These are phyloP conservation scores for Cynocephalus volans DNA, from an alignment of 2,113 vertebrate genomes.

Conservation along the genomic window DNA sequence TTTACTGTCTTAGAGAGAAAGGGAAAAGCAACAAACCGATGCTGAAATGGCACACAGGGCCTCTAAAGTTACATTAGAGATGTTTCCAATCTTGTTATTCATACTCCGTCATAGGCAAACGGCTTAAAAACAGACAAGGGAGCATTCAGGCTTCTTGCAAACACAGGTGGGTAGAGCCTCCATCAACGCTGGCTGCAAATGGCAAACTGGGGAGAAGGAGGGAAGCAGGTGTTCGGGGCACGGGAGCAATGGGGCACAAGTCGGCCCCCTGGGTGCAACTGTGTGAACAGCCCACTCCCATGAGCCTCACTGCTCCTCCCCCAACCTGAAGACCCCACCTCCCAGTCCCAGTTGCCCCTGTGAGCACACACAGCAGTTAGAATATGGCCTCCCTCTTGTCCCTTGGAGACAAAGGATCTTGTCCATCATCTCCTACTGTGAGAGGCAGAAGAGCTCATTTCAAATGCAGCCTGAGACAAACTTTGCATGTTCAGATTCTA, in stretches of 20 bases:
- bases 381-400: background rate
- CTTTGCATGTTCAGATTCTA: background rate
- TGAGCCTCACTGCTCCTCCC: rapidly evolving
- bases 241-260: rapidly evolving
- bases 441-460: background rate
- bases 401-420: background rate
- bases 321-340: background rate
- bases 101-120: conserved; percentile 67
- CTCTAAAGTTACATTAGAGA: conserved; percentile 67
- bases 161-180: conserved; percentile 45
- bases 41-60: background rate
- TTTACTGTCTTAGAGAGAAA: conserved; percentile 33
- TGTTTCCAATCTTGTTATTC: conserved; percentile 79
- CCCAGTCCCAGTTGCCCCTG: rapidly evolving
- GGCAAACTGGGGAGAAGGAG: background rate
- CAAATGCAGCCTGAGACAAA: conserved; percentile 50
- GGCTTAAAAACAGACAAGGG: conserved; percentile 77
- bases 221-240: rapidly evolving
- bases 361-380: background rate
- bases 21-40: conserved; percentile 35
- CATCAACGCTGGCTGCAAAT: conserved; percentile 31
- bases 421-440: background rate
- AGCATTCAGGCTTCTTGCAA: conserved; percentile 74
- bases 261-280: background rate
- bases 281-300: background rate